These are phyloP conservation scores for Eufriesea mexicana DNA, from an alignment of 1,140 invertebrate species.

Conservation along the genomic window DNA sequence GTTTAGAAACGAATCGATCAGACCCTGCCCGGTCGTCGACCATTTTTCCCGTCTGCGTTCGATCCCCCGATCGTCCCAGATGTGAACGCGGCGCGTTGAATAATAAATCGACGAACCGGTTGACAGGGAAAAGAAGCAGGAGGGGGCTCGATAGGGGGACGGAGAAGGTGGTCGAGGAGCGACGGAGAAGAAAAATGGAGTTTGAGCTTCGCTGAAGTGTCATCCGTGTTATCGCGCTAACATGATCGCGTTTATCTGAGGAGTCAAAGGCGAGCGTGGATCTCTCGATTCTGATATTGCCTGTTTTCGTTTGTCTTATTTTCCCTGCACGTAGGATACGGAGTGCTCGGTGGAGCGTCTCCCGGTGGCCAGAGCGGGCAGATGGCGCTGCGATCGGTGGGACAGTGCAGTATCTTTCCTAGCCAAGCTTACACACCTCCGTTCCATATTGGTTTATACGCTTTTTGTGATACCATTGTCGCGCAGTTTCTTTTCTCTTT, in stretches of 20 bases:
- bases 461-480: no score
- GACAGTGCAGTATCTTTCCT: background rate
- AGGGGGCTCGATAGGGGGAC: background rate
- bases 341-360: no score
- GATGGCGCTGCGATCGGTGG: no score
- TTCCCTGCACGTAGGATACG: background rate
- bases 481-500: background rate
- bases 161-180: background rate
- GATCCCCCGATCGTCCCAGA: conserved; percentile 6
- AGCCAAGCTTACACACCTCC: no score
- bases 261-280: background rate
- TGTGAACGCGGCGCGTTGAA: conserved; percentile 2
- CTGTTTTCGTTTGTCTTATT: background rate
- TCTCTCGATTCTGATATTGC: background rate
- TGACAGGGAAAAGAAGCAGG: background rate
- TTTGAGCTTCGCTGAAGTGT: background rate
- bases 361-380: no score
- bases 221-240: conserved; percentile 2
- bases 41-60: conserved; percentile 11
- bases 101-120: conserved; percentile 22
- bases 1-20: conserved; percentile 51
- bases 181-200: background rate
- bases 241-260: background rate
- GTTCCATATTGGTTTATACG: no score
- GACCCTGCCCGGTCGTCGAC: conserved; percentile 16